Percentiles rank a stretch among this genome's conserved stretches.
Evolutionary conservation across 2,113 vertebrate genomes (phyloP).

Genomic region (Apistogramma diplotaenia): DNA sequence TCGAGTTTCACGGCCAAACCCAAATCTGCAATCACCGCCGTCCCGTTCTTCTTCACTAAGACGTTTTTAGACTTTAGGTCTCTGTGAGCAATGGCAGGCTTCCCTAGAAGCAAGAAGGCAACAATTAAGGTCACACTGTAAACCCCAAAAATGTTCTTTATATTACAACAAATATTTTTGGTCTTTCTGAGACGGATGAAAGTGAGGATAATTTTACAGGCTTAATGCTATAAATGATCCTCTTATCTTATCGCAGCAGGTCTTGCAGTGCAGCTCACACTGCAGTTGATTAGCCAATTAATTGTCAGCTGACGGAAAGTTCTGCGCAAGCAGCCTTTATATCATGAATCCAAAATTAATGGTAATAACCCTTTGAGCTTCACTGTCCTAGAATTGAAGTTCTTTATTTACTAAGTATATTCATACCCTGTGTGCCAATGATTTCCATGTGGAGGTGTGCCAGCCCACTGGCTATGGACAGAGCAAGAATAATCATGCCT

Average conservation of each 20-base stretch:
- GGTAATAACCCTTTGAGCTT: not conserved
- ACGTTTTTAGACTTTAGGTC: slow-evolving; percentile 99
- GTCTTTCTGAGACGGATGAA: not conserved
- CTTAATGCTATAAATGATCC: not conserved
- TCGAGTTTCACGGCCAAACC: slow-evolving; percentile 95
- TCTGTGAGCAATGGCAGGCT: slow-evolving; percentile 95
- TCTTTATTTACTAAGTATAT: not conserved
- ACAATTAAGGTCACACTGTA: not conserved
- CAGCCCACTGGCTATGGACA: slow-evolving; percentile 91
- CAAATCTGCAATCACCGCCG: slow-evolving; percentile 92
- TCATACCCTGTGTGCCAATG: slow-evolving; percentile 91
- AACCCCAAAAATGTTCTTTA: not conserved
- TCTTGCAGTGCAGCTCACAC: not conserved
- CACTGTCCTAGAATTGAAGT: not conserved
- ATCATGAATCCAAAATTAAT: too few relatives aligned
- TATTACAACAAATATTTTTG: not conserved
- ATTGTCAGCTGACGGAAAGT: not conserved
- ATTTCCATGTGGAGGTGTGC: slow-evolving; percentile 99
- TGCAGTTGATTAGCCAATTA: not conserved
- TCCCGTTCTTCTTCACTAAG: slow-evolving; percentile 93
- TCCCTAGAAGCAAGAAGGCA: slow-evolving; percentile 76
- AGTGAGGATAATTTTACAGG: not conserved
- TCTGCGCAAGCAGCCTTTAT: not conserved
- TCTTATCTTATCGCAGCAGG: not conserved
- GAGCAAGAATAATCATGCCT: slow-evolving; percentile 83